Base-by-base conservation (phyloP, 2,888 invertebrate genomes). In the Tetrapedia diversipes region DNA sequence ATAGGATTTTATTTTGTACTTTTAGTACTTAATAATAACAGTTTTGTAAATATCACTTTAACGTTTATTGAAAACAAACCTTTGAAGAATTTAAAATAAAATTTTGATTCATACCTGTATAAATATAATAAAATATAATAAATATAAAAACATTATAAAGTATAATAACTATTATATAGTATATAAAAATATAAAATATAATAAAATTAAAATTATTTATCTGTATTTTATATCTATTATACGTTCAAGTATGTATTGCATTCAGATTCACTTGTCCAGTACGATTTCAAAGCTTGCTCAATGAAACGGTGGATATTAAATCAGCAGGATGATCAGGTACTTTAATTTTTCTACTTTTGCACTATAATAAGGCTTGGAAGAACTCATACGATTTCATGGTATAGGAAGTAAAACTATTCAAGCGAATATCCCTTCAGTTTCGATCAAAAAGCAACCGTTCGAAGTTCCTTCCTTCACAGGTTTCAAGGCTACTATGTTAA, bases 401-500 rank as follows among this genome's bases (percentile, higher is more conserved):
- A 16, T 53, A 83, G 82, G 87, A 85, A 87, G 82, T 80, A 64
- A 73, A 87, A 83, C 86, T 86, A 86, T 71, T 86, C 81, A 79
- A 85, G 89, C 85, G 89, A 81, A 87, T 87, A 83, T 89, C 89
- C 89, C 70, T 83, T 60, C 59, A 76, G 56, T 70, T 65, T 77
- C 60, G 24, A 10, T 29, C 56, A 43, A 61, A 80, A 66, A 63
- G 74, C 83, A 86, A 71, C 79, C 84, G 84, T 51, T 85, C 86
- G 86, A 67, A 88, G 87, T 88, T 88, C 88, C 88, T 87, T 78
- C 76, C 73, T 70, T 60, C 34, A 57, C 49, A 53, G 72, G 81
- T 69, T 79, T 73, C 68, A 27, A 43, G n/a, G n/a, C 37, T 49
- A 49, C 39, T 59, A 24, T 16, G 0, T n/a, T 22, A 7, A 22